Evolutionary conservation across 2,113 vertebrate genomes (phyloP).

Genomic region (Leptobrachium ailaonicum): DNA sequence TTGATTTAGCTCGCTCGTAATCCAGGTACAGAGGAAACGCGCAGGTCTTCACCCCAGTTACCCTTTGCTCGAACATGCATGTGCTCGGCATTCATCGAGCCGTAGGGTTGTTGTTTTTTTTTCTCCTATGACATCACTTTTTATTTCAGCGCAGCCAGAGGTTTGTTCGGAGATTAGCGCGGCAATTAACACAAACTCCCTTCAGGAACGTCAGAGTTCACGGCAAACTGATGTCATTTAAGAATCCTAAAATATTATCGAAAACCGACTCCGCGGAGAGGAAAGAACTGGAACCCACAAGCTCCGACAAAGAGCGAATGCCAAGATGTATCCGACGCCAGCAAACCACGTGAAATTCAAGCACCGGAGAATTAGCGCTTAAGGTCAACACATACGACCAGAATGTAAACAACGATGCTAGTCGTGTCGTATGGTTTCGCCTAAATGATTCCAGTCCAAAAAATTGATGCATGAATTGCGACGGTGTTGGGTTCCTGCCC

Average conservation of each 20-base stretch:
- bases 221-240: conserved; percentile 32
- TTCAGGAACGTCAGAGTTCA: neutral
- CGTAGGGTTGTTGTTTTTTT: neutral
- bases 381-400: conserved; percentile 11
- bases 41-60: neutral
- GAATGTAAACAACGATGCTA: neutral
- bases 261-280: conserved; percentile 2
- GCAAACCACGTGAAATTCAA: conserved; percentile 1
- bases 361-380: neutral
- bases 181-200: conserved; percentile 30
- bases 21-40: neutral
- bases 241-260: conserved; percentile 29
- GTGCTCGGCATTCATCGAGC: neutral
- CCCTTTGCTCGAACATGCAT: conserved; percentile 9
- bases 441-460: neutral
- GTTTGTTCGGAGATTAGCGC: conserved; percentile 22
- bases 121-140: conserved; percentile 22
- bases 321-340: conserved; percentile 22
- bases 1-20: neutral
- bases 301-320: neutral
- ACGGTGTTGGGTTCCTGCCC: too few species aligned
- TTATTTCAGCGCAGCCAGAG: conserved; percentile 16
- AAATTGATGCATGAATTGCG: neutral
- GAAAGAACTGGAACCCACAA: neutral
- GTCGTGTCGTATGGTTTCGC: neutral